These are phyloP conservation scores for Palaemon carinicauda DNA, from an alignment of 1,140 invertebrate species.

Conservation along the genomic window DNA sequence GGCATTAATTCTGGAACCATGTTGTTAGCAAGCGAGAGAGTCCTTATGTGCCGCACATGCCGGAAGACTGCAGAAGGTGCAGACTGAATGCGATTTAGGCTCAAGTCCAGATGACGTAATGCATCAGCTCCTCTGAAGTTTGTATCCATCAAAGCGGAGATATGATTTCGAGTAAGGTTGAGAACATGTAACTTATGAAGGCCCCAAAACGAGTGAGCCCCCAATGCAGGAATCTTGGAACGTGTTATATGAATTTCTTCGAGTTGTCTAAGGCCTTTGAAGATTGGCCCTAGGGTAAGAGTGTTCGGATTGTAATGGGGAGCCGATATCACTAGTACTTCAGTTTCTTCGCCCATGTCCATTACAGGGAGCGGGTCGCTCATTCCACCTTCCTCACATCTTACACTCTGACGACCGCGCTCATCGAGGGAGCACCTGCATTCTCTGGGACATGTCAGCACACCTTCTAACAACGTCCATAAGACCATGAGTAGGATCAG, in stretches of 20 bases:
- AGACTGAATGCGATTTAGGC: slow-evolving; percentile 67
- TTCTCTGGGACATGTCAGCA: slow-evolving; percentile 59
- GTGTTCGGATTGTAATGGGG: slow-evolving; percentile 73
- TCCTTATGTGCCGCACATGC: slow-evolving; percentile 72
- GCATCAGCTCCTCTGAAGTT: slow-evolving; percentile 65
- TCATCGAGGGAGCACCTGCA: slow-evolving; percentile 63
- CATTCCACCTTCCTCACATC: slow-evolving; percentile 72
- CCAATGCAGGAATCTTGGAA: slow-evolving; percentile 80
- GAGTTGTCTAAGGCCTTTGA: slow-evolving; percentile 73
- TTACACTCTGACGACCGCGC: slow-evolving; percentile 62
- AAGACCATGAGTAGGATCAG: slow-evolving; percentile 15
- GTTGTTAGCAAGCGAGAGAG: slow-evolving; percentile 77
- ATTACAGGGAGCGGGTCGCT: slow-evolving; percentile 70
- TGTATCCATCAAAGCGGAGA: slow-evolving; percentile 71
- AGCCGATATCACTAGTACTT: slow-evolving; percentile 76
- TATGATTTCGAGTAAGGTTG: slow-evolving; percentile 80
- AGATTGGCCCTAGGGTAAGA: slow-evolving; percentile 78
- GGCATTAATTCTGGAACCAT: slow-evolving; percentile 74
- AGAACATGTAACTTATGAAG: slow-evolving; percentile 74
- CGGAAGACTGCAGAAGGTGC: slow-evolving; percentile 77
- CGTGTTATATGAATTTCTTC: slow-evolving; percentile 79
- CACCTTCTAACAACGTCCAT: neutral
- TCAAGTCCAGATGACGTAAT: slow-evolving; percentile 65
- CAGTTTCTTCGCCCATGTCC: slow-evolving; percentile 71
- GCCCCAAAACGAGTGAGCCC: slow-evolving; percentile 79